Base-by-base conservation (phyloP, 2,113 vertebrate genomes). In the Gambusia affinis region DNA sequence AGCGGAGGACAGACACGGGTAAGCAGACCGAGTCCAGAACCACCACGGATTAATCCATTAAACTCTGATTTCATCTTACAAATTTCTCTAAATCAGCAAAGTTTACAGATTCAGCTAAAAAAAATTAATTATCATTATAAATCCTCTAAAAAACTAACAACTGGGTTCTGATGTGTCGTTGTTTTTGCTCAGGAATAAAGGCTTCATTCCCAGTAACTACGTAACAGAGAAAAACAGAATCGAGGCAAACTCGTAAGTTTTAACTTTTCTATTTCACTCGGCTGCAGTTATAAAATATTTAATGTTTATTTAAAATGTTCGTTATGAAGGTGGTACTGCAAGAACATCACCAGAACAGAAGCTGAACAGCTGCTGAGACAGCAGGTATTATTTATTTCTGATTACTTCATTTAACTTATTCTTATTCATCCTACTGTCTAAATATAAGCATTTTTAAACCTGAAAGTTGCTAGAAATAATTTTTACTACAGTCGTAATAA, bases 171-270 rank as follows among this genome's bases (percentile, higher is more conserved):
- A 15, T 27, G n/a, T 39, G 64, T 65, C 3, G 17, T 14, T n/a
- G 15, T 12, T 39, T 73, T 80, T 10, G 86, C 60, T 77, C 89
- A 97, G 96, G 78, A 96, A 96, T 60, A 95, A 95, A 94, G 96
- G 96, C 15, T 95, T 97, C 89, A 95, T 97, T 87, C 96, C 96
- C 73, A 97, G 95, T 86, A 97, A 95, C 87, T 97, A 95, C 1
- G 95, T 98, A 72, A 96, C 94, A 0, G 94, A 96, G 78, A 97
- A 92, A 72, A 92, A 88, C 84, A 91, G 90, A 30, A 94, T 97
- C 60, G 95, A 97, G 80, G 95, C 84, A 3, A 95, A 96, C 30
- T 76, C 94, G 96, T 97, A 91, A 96, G 96, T 96, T 29, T 60
- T 1, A 14, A 11, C 0, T 17, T 10, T 4, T 4, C 30, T 10